These are phyloP conservation scores for Sebastiscus tertius DNA, from an alignment of 2,797 vertebrate species.

Conservation along the genomic window DNA sequence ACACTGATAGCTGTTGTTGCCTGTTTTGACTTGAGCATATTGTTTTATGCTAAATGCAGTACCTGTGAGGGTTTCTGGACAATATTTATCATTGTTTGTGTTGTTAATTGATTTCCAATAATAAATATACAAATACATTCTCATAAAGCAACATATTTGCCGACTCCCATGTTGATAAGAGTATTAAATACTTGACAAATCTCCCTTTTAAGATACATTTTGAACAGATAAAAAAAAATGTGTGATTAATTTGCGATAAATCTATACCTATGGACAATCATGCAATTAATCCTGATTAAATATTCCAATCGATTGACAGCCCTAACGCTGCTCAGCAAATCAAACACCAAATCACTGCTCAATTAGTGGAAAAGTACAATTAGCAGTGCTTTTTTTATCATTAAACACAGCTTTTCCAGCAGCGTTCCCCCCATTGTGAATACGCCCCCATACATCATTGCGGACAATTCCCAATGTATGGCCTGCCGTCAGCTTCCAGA, in stretches of 20 bases:
- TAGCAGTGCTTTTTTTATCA: neutral
- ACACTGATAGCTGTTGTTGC: fast-evolving
- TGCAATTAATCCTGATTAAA: fast-evolving
- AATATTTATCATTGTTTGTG: too few relatives aligned
- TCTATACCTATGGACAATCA: neutral
- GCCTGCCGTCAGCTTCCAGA: conserved; percentile 24
- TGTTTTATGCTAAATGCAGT: too few relatives aligned
- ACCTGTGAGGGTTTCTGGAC: too few relatives aligned
- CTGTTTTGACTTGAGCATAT: too few relatives aligned
- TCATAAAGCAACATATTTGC: too few relatives aligned
- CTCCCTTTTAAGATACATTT: too few relatives aligned
- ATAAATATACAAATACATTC: too few relatives aligned
- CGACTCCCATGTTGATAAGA: too few relatives aligned
- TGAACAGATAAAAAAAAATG: too few relatives aligned
- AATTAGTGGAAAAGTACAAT: neutral
- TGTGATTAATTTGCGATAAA: neutral
- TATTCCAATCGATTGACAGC: neutral
- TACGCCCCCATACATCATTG: conserved; percentile 15
- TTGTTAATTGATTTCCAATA: too few relatives aligned
- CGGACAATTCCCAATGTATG: conserved; percentile 35
- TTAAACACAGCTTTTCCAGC: neutral
- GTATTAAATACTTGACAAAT: too few relatives aligned
- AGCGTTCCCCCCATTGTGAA: neutral
- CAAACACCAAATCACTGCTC: conserved; percentile 3
- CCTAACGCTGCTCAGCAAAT: neutral